These are phyloP conservation scores for Nematopogon swammerdamellus DNA, from an alignment of 2,888 invertebrate species.

Conservation along the genomic window DNA sequence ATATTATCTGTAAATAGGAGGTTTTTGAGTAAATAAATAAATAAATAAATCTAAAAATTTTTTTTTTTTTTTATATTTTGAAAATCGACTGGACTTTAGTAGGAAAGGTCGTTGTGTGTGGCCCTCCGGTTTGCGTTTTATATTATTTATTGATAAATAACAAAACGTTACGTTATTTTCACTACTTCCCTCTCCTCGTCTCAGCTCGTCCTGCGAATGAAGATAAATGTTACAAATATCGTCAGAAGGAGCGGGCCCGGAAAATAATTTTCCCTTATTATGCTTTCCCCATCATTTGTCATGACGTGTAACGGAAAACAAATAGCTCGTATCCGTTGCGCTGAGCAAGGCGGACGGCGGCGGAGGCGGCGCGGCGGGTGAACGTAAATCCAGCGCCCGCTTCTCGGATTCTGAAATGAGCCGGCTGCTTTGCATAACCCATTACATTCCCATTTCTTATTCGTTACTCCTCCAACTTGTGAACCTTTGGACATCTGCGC, in stretches of 20 bases:
- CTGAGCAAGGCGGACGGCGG: not conserved
- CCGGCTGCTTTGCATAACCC: constrained; percentile 12
- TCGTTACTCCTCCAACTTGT: constrained; percentile 3
- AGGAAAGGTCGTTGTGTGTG: no score
- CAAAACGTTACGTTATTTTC: no score
- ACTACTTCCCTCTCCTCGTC: not conserved
- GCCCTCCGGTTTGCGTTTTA: no score
- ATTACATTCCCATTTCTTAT: constrained; percentile 15
- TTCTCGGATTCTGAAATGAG: not conserved
- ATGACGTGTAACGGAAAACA: constrained; percentile 1
- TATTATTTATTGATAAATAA: no score
- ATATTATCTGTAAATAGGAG: no score
- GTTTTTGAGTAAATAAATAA: no score
- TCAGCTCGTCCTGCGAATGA: not conserved
- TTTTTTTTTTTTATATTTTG: no score
- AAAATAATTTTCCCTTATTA: not conserved
- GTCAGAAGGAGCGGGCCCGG: not conserved
- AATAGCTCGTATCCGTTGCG: not conserved
- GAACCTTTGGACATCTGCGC: not conserved
- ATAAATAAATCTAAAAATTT: no score
- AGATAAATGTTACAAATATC: not conserved
- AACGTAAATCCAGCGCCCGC: not conserved
- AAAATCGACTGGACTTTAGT: no score
- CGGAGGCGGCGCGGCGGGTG: not conserved
- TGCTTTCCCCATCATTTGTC: constrained; percentile 1